Base-by-base conservation (phyloP, 2,888 invertebrate species). In the Phengaris alcon region DNA sequence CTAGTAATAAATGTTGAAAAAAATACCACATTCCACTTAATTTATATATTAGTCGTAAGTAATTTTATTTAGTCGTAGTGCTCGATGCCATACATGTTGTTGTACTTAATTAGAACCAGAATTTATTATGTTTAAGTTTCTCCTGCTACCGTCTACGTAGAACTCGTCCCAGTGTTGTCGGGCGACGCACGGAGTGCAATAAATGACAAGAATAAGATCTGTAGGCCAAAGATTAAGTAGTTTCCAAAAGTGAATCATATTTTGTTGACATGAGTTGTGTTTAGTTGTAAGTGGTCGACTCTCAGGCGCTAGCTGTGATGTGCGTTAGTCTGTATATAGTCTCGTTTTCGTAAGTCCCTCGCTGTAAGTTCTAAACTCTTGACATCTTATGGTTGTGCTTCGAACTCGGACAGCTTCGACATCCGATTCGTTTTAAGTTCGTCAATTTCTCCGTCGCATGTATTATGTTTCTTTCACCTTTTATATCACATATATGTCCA, bases 151-250 rank as follows among this genome's bases (percentile, higher is more conserved):
- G 55, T 76, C 76, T 76, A 75, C 77, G 77, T 76, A 76, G 81
- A 77, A 77, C 80, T 82, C 75, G 59, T 81, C 81, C 81, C 82
- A 82, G 82, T 83, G 82, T 81, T 81, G 81, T 79, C 79, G 82
- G 81, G 83, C 81, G 84, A 86, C 86, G 86, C 85, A 79, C 81
- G 80, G 80, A 80, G 91, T 90, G 90, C 90, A 87, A 88, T 86
- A 85, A 82, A 84, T 86, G 86, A 88, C 86, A 87, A 84, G 81
- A 81, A 76, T 75, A 89, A 89, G 91, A 92, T 92, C 92, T 93
- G 92, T 84, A 88, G 90, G 90, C 93, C 93, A 93, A 93, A 93
- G 93, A 93, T 90, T 91, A 93, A 83, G 81, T 82, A 83, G 81
- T 83, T 81, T 81, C 54, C 54, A 75, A 75, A 69, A 70, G 69